Evolutionary conservation across 2,113 vertebrate genomes (phyloP).

Genomic region (Scophthalmus maximus): DNA sequence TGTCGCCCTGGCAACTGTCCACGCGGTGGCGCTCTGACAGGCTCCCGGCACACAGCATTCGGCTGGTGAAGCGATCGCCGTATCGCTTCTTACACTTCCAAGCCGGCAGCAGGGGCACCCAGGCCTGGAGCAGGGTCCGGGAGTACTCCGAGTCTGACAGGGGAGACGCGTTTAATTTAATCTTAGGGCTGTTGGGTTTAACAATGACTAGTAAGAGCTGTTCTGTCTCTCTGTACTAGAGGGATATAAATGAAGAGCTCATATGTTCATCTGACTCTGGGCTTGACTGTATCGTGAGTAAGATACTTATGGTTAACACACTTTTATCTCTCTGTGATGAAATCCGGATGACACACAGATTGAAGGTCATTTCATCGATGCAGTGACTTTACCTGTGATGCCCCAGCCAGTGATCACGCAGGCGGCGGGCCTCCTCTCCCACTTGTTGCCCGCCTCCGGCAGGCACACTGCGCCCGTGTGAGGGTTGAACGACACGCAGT

Average conservation of each 20-base stretch:
- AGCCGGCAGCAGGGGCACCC: slow-evolving; percentile 86
- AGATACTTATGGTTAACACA: neutral
- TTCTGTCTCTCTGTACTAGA: neutral
- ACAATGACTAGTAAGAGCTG: neutral
- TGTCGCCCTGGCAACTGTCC: slow-evolving; percentile 92
- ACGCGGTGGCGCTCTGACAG: slow-evolving; percentile 86
- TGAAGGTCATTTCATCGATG: neutral
- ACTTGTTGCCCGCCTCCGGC: slow-evolving; percentile 65
- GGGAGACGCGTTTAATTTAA: slow-evolving; percentile 1
- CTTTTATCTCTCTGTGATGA: neutral
- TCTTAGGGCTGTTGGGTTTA: no score
- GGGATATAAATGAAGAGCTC: neutral
- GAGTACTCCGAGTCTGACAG: slow-evolving; percentile 84
- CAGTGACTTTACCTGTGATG: slow-evolving; percentile 83
- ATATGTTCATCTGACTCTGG: neutral
- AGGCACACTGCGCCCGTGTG: slow-evolving; percentile 87
- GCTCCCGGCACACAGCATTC: slow-evolving; percentile 91
- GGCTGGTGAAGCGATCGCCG: slow-evolving; percentile 84
- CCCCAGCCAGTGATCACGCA: slow-evolving; percentile 92
- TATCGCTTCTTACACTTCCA: slow-evolving; percentile 85
- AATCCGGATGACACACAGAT: neutral
- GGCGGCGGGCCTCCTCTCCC: slow-evolving; percentile 73
- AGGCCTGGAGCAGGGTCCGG: slow-evolving; percentile 87
- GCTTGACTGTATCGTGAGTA: neutral
- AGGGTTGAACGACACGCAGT: slow-evolving; percentile 86